These are phyloP conservation scores for Spongilla lacustris DNA, from an alignment of 37 sponge, comb jelly and placozoan species.

Conservation along the genomic window DNA sequence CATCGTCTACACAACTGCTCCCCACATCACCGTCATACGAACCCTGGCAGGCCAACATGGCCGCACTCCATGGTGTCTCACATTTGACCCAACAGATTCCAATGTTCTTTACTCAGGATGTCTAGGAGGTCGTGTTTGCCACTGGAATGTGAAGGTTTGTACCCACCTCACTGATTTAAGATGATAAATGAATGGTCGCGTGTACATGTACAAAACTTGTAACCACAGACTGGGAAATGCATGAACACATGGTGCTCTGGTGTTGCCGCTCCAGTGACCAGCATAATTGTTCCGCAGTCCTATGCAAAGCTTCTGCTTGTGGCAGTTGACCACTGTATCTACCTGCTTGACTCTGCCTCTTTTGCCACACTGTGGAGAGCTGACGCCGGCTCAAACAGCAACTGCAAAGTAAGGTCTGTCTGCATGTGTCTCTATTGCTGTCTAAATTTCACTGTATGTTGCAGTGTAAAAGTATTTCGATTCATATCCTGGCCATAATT, in stretches of 20 bases:
- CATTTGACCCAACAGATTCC: constrained; percentile 35
- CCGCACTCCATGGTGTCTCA: constrained; percentile 50
- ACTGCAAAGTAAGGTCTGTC: constrained; percentile 14
- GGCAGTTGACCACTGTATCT: constrained; percentile 13
- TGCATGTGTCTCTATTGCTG: no score
- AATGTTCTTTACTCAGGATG: constrained; percentile 39
- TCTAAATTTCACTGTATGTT: no score
- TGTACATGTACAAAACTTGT: not conserved
- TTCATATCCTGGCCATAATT: no score
- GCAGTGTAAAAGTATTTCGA: no score
- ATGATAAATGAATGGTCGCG: no score
- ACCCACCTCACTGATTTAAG: not conserved
- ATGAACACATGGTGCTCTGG: constrained; percentile 5
- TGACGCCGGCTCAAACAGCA: not conserved
- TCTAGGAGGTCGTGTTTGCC: constrained; percentile 27
- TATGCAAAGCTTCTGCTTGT: constrained; percentile 22
- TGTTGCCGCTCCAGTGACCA: constrained; percentile 10
- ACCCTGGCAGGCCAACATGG: constrained; percentile 14
- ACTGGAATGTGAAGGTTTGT: constrained; percentile 37
- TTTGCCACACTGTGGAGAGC: not conserved
- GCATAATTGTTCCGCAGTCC: constrained; percentile 22
- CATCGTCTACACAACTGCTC: not conserved
- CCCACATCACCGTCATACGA: not conserved
- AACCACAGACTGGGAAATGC: constrained; percentile 21
- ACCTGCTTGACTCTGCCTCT: not conserved